A percentile compares a stretch with the other conserved stretches of the same genome.
phyloP scores from a whole-genome alignment of 2,797 vertebrate species.

The Brachyalestes nurse region DNA sequence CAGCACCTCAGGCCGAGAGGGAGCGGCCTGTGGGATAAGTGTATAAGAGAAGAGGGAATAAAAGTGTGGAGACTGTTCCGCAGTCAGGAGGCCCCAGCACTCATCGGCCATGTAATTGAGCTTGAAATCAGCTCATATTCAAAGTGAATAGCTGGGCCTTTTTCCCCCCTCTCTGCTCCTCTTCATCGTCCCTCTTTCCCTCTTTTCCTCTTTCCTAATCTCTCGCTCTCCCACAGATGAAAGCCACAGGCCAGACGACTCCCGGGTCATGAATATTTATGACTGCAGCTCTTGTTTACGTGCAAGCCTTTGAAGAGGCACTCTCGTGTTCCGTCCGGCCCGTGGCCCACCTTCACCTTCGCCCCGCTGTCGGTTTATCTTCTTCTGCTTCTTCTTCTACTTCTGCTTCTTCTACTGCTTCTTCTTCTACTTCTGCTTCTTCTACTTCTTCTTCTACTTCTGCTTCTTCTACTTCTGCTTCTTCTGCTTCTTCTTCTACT shows the following conservation, averaged over 20 bases:
- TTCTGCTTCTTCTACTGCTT: not conserved
- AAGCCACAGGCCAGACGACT: slow-evolving; percentile 1
- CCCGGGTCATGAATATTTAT: slow-evolving; percentile 3
- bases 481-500: too few relatives aligned
- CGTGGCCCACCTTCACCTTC: not conserved
- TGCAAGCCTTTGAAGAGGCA: not conserved
- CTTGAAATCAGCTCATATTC: slow-evolving; percentile 10
- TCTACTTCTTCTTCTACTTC: not conserved
- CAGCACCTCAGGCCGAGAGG: not conserved
- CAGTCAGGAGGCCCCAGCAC: slow-evolving; percentile 12
- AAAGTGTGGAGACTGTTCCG: not conserved
- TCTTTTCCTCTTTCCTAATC: slow-evolving; percentile 25
- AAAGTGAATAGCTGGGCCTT: slow-evolving; percentile 1
- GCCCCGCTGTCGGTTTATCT: not conserved
- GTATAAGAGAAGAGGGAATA: not conserved
- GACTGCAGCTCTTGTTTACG: not conserved
- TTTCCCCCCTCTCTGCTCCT: not conserved
- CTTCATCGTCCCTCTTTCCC: slow-evolving; percentile 16
- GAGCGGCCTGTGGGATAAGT: not conserved
- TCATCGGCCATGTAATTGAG: slow-evolving; percentile 27
- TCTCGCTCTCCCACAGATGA: slow-evolving; percentile 13
- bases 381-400: not conserved
- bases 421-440: not conserved
- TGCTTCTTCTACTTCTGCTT: too few relatives aligned
- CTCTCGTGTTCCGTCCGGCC: not conserved